Evolutionary conservation across 2,113 vertebrate genomes (phyloP).

Genomic region (Colius striatus): DNA sequence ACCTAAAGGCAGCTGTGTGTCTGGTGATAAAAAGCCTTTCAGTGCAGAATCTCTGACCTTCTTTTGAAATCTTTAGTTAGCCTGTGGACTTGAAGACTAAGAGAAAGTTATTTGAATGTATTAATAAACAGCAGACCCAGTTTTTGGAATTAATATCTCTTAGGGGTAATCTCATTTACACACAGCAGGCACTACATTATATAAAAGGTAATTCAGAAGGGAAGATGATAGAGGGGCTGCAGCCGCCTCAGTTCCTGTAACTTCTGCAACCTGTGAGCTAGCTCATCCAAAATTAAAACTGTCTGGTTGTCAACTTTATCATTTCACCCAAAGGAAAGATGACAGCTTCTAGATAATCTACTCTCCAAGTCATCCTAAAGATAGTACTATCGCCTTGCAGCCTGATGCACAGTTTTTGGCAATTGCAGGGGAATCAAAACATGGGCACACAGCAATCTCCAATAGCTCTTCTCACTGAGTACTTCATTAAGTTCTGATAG

Average conservation of each 20-base stretch:
- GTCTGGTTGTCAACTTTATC: neutral
- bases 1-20: neutral
- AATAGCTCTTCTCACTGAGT: neutral
- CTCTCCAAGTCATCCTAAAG: neutral
- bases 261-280: neutral
- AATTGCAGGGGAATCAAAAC: neutral
- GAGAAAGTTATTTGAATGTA: neutral
- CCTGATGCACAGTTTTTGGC: rapidly evolving
- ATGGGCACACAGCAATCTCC: neutral
- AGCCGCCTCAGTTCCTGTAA: neutral
- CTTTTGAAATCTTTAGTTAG: neutral
- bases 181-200: neutral
- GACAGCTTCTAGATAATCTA: neutral
- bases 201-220: neutral
- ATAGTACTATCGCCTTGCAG: neutral
- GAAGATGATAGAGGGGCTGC: neutral
- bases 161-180: neutral
- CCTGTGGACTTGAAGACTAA: neutral
- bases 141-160: neutral
- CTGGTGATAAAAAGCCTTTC: neutral
- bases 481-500: neutral
- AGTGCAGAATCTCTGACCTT: neutral
- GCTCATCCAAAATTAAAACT: conserved; percentile 4
- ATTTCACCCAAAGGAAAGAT: neutral
- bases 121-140: neutral